These are phyloP conservation scores for Hydrozoanthus tunicans DNA, from an alignment of 64 coral and sea anemone species.

Conservation along the genomic window DNA sequence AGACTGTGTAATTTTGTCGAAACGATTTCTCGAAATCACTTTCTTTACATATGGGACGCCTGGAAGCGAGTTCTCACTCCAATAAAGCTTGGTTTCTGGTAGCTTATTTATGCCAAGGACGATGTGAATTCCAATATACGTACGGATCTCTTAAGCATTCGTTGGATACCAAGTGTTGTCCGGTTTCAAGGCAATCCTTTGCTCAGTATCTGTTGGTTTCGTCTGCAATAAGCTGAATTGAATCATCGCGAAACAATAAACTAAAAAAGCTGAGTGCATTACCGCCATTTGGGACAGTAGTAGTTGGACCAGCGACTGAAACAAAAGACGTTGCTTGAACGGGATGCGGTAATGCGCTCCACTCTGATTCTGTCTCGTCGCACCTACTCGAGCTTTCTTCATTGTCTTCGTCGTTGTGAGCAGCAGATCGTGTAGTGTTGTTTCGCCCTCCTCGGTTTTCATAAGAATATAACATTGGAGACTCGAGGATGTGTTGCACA, in stretches of 20 bases:
- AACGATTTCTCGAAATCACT: slow-evolving; percentile 41
- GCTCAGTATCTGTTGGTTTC: slow-evolving; percentile 58
- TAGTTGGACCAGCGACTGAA: too few species aligned
- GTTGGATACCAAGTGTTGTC: slow-evolving; percentile 35
- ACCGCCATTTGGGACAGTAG: slow-evolving; percentile 44
- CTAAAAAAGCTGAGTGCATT: slow-evolving; percentile 33
- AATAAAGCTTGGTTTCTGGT: slow-evolving; percentile 39
- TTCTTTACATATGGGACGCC: slow-evolving; percentile 28
- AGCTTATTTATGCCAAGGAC: slow-evolving; percentile 63
- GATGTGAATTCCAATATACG: slow-evolving; percentile 48
- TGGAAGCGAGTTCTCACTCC: slow-evolving; percentile 47
- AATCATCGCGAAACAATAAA: slow-evolving; percentile 51
- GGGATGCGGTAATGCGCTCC: too few species aligned
- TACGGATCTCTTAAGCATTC: slow-evolving; percentile 34
- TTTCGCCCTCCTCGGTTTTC: not conserved
- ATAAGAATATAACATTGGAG: not conserved
- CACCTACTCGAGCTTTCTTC: not conserved
- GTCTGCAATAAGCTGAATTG: slow-evolving; percentile 31
- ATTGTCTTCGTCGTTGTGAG: not conserved
- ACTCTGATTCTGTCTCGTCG: not conserved
- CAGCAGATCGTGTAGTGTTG: not conserved
- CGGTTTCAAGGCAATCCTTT: not conserved
- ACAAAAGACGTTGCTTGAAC: too few species aligned
- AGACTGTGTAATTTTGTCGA: slow-evolving; percentile 33
- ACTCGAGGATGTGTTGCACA: not conserved